Evolutionary conservation across 2,113 vertebrate species (phyloP), one percentile per base, ranked within the genome.

Genomic region (Gobius niger): DNA sequence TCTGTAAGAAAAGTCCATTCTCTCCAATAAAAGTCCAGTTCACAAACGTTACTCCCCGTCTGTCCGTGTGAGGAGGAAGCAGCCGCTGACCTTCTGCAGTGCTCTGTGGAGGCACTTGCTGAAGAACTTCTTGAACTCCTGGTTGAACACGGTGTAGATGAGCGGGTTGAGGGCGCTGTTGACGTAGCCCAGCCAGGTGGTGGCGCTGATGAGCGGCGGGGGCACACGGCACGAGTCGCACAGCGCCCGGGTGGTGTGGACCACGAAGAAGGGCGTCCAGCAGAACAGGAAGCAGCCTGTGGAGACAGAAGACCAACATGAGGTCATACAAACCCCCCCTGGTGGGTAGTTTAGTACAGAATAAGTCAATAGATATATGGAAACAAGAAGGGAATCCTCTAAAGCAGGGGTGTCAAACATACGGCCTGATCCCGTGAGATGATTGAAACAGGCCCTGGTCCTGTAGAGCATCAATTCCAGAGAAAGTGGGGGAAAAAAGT

Each of bases 181-280:
- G 88, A 96, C 94, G 0, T 99, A 98, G 57, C 96, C 96, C 87
- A 99, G 88, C 97, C 97, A 98, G 34, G 97, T 98, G 88, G 96
- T 96, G 0, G 92, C 94, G 92, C 96, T 98, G 91, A 94, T 95
- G 83, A 97, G 92, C 9, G 88, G 67, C 0, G 89, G 67, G 0
- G 96, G 91, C 64, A 97, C 90, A 67, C 84, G 5, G 68, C 96
- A 98, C 9, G 92, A 81, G 7, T 91, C 67, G 46, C 96, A 98
- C 67, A 95, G 65, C 0, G 93, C 96, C 52, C 93, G 88, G 0
- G 91, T 94, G 9, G 94, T 94, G 91, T 98, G 96, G 47, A 97
- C 95, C 68, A 97, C 95, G 66, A 98, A 98, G 88, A 98, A 99
- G 1, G 96, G 96, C 0, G 96, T 98, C 97, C 97, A 98, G 87